phyloP scores from a whole-genome alignment of 1,140 invertebrate genomes.

The Ectropis grisescens region DNA sequence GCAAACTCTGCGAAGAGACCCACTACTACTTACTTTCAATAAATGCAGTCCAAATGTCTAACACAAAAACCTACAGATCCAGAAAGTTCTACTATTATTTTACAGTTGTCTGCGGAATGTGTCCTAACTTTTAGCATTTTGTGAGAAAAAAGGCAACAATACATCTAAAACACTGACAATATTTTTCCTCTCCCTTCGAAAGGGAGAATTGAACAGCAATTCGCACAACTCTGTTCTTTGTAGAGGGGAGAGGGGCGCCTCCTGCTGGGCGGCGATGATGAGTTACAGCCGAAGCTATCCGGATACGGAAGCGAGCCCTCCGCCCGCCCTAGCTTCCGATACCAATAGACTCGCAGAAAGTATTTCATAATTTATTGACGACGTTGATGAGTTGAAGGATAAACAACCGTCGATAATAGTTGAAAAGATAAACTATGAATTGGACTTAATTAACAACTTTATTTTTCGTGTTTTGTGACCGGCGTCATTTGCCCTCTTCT shows the following conservation, averaged over 20 bases:
- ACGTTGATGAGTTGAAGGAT: slow-evolving; percentile 3
- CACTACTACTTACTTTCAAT: no score
- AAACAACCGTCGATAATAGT: neutral
- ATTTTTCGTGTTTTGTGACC: no score
- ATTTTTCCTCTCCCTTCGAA: slow-evolving; percentile 36
- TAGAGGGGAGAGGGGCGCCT: slow-evolving; percentile 31
- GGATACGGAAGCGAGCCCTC: slow-evolving; percentile 48
- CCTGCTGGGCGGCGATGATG: slow-evolving; percentile 56
- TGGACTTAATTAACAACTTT: no score
- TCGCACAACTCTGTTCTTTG: slow-evolving; percentile 62
- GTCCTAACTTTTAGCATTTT: no score
- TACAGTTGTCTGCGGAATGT: no score
- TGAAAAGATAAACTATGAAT: neutral
- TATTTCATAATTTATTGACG: slow-evolving; percentile 57
- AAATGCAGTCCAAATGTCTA: no score
- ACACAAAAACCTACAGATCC: no score
- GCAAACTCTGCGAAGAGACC: no score
- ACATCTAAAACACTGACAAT: neutral
- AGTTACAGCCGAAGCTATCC: slow-evolving; percentile 46
- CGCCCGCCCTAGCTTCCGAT: slow-evolving; percentile 51
- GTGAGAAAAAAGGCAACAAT: no score
- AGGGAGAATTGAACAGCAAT: no score
- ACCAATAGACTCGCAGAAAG: slow-evolving; percentile 43
- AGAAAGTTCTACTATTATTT: no score
- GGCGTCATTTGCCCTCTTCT: no score